A percentile compares a stretch with the other conserved stretches of the same genome.
These are phyloP conservation scores for Megalops atlanticus DNA, from an alignment of 2,113 vertebrate genomes.

Conservation along the genomic window DNA sequence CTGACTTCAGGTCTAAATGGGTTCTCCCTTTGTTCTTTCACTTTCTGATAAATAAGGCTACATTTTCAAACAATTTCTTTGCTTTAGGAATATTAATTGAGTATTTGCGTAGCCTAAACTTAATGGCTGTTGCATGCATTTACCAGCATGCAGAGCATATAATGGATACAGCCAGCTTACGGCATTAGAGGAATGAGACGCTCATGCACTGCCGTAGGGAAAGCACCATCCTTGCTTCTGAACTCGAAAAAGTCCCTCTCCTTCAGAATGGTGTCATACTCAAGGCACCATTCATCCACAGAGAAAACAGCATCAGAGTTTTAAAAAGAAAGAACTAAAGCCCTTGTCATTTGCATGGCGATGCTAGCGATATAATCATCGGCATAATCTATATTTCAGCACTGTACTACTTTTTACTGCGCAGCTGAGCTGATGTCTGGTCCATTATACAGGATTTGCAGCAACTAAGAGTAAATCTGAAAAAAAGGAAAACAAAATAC, in stretches of 20 bases:
- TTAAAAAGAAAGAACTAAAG: not conserved
- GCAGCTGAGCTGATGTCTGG: conserved; percentile 1
- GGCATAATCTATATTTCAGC: conserved; percentile 16
- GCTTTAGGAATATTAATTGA: conserved; percentile 3
- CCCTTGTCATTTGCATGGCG: not conserved
- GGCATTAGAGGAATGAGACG: not conserved
- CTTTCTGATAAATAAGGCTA: not conserved
- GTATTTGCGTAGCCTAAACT: conserved; percentile 22
- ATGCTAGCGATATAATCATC: conserved; percentile 2
- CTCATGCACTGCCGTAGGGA: conserved; percentile 2
- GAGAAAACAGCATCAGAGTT: not conserved
- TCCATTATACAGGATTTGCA: not conserved
- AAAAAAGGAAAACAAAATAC: conserved; percentile 7
- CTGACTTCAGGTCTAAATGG: not conserved
- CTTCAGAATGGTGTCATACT: conserved; percentile 6
- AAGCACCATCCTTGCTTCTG: not conserved
- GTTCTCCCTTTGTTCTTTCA: not conserved
- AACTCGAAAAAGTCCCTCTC: not conserved
- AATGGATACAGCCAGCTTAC: conserved; percentile 11
- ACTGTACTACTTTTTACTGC: conserved; percentile 12
- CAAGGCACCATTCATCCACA: not conserved
- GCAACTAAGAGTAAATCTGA: not conserved
- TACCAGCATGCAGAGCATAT: conserved; percentile 15
- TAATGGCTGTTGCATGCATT: conserved; percentile 9
- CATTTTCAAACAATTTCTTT: conserved; percentile 3